Evolutionary conservation across 2,797 vertebrate species (phyloP).

Genomic region (Lithobates pipiens): DNA sequence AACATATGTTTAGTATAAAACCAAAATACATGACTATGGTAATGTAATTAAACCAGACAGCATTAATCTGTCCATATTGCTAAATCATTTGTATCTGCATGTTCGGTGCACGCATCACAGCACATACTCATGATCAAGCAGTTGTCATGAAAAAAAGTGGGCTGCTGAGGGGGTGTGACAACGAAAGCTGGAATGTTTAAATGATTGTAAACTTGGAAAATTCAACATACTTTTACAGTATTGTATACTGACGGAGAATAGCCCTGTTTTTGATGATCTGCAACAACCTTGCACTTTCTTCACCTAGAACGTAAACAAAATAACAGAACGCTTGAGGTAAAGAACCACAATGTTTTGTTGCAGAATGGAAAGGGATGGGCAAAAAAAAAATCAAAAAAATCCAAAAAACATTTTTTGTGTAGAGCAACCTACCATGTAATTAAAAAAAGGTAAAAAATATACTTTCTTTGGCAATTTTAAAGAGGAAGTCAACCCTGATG

Average conservation of each 20-base stretch:
- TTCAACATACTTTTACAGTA: conserved; percentile 63
- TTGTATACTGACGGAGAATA: conserved; percentile 62
- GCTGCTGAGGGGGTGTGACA: conserved; percentile 20
- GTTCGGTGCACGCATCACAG: conserved; percentile 41
- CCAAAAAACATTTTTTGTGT: not conserved
- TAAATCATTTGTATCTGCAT: conserved; percentile 36
- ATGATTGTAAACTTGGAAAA: conserved; percentile 57
- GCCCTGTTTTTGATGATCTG: conserved; percentile 63
- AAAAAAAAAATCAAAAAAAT: conserved; percentile 13
- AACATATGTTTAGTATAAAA: conserved; percentile 17
- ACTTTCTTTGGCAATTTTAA: no score
- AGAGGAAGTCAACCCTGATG: no score
- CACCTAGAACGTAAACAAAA: conserved; percentile 61
- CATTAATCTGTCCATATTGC: conserved; percentile 9
- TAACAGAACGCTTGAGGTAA: conserved; percentile 57
- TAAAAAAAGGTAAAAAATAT: no score
- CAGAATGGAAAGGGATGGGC: conserved; percentile 51
- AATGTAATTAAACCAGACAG: conserved; percentile 29
- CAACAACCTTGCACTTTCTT: conserved; percentile 63
- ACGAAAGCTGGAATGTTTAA: conserved; percentile 54
- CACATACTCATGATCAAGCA: conserved; percentile 55
- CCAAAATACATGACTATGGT: conserved; percentile 33
- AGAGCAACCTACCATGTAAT: no score
- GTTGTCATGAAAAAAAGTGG: conserved; percentile 30
- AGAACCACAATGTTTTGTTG: conserved; percentile 61